phyloP scores from a whole-genome alignment of 1,140 invertebrate genomes.

The Cataglyphis hispanica region DNA sequence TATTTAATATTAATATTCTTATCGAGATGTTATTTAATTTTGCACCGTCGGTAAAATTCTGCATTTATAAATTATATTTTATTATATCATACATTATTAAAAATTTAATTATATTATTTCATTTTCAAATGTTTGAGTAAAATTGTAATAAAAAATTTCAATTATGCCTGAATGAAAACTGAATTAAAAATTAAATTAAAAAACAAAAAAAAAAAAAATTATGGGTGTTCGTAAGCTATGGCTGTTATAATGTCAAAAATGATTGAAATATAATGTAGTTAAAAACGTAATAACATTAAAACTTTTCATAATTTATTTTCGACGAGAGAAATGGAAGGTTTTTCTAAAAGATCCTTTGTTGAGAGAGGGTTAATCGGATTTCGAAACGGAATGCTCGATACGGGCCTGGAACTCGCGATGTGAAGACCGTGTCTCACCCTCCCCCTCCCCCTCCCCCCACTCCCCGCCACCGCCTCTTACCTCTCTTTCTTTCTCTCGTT shows the following conservation, averaged over 20 bases:
- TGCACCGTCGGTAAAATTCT: constrained; percentile 4
- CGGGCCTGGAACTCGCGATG: constrained; percentile 59
- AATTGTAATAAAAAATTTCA: constrained; percentile 44
- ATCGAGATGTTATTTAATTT: constrained; percentile 19
- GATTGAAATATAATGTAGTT: constrained; percentile 26
- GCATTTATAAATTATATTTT: constrained; percentile 42
- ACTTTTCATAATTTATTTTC: constrained; percentile 49
- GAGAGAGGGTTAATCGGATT: constrained; percentile 50
- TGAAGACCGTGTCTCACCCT: constrained; percentile 59
- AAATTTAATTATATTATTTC: constrained; percentile 58
- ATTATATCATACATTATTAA: constrained; percentile 28
- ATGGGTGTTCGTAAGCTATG: constrained; percentile 13
- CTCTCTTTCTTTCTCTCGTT: constrained; percentile 51
- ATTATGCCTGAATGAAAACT: constrained; percentile 37
- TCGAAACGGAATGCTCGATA: constrained; percentile 57
- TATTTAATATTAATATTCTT: constrained; percentile 29
- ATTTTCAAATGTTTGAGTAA: constrained; percentile 44
- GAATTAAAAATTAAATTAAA: constrained; percentile 41
- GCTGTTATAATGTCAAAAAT: constrained; percentile 25
- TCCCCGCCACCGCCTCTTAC: neutral
- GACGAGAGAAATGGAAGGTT: constrained; percentile 14
- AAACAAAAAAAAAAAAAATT: constrained; percentile 8
- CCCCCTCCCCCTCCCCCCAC: constrained; percentile 60
- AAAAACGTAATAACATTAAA: constrained; percentile 36
- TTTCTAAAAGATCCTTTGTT: constrained; percentile 31